These are phyloP conservation scores for Drosophila biarmipes DNA, from an alignment of 1,140 invertebrate genomes.

Conservation along the genomic window DNA sequence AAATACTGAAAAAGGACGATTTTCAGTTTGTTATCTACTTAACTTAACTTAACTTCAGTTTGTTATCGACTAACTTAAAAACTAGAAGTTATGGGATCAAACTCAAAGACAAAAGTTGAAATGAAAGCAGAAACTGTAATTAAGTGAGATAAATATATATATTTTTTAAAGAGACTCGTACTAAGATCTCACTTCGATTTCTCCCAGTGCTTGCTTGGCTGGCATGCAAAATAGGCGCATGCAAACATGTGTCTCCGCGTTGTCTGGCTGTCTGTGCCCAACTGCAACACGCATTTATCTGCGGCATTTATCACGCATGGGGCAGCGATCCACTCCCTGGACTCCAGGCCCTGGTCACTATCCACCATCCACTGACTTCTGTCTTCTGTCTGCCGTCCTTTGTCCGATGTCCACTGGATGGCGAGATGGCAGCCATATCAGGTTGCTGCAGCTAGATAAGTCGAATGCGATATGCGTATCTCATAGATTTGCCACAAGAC, in stretches of 20 bases:
- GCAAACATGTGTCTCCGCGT: conserved; percentile 81
- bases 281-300: conserved; percentile 80
- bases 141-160: too few relatives aligned
- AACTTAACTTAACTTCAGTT: too few relatives aligned
- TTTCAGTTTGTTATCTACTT: too few relatives aligned
- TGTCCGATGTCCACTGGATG: conserved; percentile 21
- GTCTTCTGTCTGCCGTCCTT: conserved; percentile 3
- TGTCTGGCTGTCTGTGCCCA: conserved; percentile 75
- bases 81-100: too few relatives aligned
- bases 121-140: too few relatives aligned
- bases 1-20: too few relatives aligned
- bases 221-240: conserved; percentile 69
- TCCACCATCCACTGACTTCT: conserved; percentile 4
- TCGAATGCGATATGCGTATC: conserved; percentile 82
- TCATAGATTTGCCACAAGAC: conserved; percentile 72
- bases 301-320: conserved; percentile 75
- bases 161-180: too few relatives aligned
- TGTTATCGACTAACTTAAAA: too few relatives aligned
- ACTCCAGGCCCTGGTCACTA: conserved; percentile 10
- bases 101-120: too few relatives aligned
- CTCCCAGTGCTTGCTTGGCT: conserved; percentile 26
- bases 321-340: conserved; percentile 18
- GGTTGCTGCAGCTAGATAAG: conserved; percentile 73
- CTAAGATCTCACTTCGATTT: neutral
- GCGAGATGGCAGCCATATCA: conserved; percentile 62